phyloP scores from a whole-genome alignment of 2,888 invertebrate species.

The Hesperia comma region DNA sequence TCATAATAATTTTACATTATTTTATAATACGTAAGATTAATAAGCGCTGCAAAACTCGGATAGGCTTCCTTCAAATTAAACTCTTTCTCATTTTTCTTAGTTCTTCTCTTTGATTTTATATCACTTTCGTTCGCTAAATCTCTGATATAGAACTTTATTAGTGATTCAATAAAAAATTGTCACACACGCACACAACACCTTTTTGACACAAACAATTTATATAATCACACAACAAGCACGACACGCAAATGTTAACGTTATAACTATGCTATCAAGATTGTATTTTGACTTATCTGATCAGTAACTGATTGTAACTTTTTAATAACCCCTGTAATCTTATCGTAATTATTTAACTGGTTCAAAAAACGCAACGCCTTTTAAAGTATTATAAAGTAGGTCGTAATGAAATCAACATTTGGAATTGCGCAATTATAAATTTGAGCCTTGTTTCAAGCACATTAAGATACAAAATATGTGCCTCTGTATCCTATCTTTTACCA shows the following conservation, averaged over 20 bases:
- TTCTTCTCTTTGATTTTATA: too few species aligned
- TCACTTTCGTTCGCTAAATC: too few species aligned
- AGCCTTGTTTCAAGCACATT: not conserved
- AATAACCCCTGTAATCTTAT: conserved; percentile 17
- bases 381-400: conserved; percentile 30
- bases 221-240: not conserved
- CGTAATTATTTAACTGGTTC: conserved; percentile 20
- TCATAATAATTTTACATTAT: too few species aligned
- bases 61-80: too few species aligned
- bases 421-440: not conserved
- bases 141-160: too few species aligned
- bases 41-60: too few species aligned
- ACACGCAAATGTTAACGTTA: not conserved
- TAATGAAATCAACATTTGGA: conserved; percentile 17
- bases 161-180: not conserved
- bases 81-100: too few species aligned
- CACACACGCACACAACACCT: not conserved
- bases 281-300: not conserved
- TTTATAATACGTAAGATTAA: too few species aligned
- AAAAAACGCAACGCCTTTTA: conserved; percentile 29
- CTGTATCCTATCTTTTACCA: too few species aligned
- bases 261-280: not conserved
- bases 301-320: conserved; percentile 4
- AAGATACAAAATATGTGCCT: conserved; percentile 4
- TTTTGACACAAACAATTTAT: not conserved